phyloP scores from a whole-genome alignment of 2,888 invertebrate species.

The Eudasyphora cyanicolor region DNA sequence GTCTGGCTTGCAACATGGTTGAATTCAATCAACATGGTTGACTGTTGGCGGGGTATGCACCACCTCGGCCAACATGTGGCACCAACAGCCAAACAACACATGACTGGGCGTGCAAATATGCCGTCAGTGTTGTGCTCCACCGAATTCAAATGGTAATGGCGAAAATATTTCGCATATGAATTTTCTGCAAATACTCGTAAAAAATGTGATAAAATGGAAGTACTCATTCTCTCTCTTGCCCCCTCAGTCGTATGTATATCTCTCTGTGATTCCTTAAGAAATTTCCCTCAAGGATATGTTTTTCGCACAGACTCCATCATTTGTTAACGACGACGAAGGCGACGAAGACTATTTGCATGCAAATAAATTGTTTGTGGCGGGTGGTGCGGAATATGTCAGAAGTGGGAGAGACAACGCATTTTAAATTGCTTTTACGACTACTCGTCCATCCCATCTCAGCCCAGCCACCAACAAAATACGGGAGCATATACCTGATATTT shows the following conservation, averaged over 20 bases:
- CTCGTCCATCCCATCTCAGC: neutral
- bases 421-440: neutral
- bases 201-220: conserved; percentile 46
- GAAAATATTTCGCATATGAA: conserved; percentile 23
- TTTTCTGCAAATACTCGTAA: conserved; percentile 4
- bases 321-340: neutral
- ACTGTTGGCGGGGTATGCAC: too few species aligned
- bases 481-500: neutral
- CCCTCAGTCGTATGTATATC: neutral
- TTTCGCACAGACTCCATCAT: neutral
- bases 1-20: neutral
- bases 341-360: neutral
- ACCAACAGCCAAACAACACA: conserved; percentile 15
- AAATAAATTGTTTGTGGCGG: neutral
- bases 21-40: conserved; percentile 61
- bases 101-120: conserved; percentile 33
- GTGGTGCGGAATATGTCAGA: neutral
- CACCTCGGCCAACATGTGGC: conserved; percentile 46
- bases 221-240: neutral
- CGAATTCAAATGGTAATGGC: conserved; percentile 37
- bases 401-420: neutral
- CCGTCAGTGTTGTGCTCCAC: neutral
- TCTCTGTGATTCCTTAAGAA: neutral
- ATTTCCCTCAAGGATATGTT: neutral
- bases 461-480: neutral